Base-by-base conservation (phyloP, 2,797 vertebrate genomes). In the Sebastes umbrosus region DNA sequence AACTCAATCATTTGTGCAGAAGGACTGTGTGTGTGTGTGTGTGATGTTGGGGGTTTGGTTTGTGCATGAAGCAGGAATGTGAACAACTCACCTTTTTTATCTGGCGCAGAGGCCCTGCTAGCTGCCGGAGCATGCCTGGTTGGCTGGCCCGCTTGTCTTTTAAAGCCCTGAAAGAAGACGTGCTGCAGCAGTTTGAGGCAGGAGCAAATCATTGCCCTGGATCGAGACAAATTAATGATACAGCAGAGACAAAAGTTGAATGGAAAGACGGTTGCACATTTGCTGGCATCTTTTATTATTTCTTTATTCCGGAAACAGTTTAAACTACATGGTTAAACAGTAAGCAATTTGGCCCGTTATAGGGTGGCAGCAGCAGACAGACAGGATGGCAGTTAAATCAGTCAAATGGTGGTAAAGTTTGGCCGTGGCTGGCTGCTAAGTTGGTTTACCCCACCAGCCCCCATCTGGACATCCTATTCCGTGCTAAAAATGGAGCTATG, bases 1-100 rank as follows among this genome's bases (percentile, higher is more conserved):
- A 82, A 62, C 72, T 75, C 86, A 84, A 58, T 80, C 84, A 73
- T 85, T 89, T 90, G 85, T 92, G 84, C 84, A 87, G 75, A 83
- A 87, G 62, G 32, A 31, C 10, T 73, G 25, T 70, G 83, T 79
- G 58, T 87, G 25, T 25, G 24, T 25, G 25, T 70, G 83, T 73
- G 82, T 90, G 91, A 94, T 91, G 91, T 84, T 34, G 67, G 90
- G 87, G 90, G 93, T 93, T 95, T 94, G 90, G 95, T 95, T 95
- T 92, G 93, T 95, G 95, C 94, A 94, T 93, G 93, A 95, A 95
- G 85, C 88, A 94, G 95, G 95, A 96, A 96, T 96, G 95, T 92
- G 92, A 94, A 92, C 92, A 93, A 92, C 94, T 95, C 93, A 94
- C 93, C 92, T 94, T 95, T 92, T 91, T 90, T 86, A 91, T 93